Evolutionary conservation across 2,888 invertebrate species (phyloP), one percentile per base, ranked within the genome.

Genomic region (Galerucella pusilla): DNA sequence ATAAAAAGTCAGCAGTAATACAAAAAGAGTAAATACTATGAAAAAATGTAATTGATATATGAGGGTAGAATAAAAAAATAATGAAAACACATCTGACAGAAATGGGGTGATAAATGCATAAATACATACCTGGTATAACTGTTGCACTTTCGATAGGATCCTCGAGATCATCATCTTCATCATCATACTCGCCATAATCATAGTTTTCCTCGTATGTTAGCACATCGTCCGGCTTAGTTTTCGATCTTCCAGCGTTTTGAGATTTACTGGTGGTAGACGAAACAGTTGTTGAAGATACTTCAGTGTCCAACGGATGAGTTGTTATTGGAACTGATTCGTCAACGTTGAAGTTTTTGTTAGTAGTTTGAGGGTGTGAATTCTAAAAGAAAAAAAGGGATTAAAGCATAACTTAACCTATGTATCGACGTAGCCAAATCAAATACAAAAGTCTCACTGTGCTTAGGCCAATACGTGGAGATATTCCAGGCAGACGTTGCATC

Each of bases 181-280:
- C 89, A 16, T 90, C 89, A 10, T 87, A 88, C 80, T 89, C 88
- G 79, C 89, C 89, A 65, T 87, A 86, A 75, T 88, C 88, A 81
- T 89, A 88, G 68, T 82, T 85, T 20, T 81, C 82, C 54, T 77
- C 77, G 25, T 75, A 68, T 49, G 14, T 71, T 54, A 77, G 75
- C 16, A 75, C 73, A 35, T 73, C 72, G 80, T 82, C 67, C 60
- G 75, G 70, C 66, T 75, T 68, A 61, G 72, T 28, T 75, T 68
- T 81, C 5, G 74, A 65, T 66, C 57, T 71, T 71, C 71, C 74
- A 70, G 54, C 68, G n/a, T 54, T 75, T 10, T 75, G 69, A 42
- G 75, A 66, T 61, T 76, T 78, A 52, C 75, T 71, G 63, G 78
- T 74, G 60, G 80, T 77, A 14, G 79, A 49, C 42, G 75, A 73